Evolutionary conservation across 2,888 invertebrate species (phyloP).

Genomic region (Trissoscelio sp.): DNA sequence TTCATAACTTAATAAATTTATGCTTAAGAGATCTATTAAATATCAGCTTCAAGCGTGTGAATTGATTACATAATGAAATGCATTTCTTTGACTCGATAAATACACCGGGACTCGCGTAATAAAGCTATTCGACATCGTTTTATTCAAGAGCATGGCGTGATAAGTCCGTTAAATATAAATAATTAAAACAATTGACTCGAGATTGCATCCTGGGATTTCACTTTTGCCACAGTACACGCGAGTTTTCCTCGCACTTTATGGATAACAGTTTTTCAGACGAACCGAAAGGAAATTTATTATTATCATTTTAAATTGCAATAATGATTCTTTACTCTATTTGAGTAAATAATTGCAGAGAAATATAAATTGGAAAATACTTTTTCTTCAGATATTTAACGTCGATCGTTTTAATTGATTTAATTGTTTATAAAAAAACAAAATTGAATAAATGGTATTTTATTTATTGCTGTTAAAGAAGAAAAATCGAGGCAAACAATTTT

Average conservation of each 20-base stretch:
- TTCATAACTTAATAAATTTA: no score
- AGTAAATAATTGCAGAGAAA: conserved; percentile 32
- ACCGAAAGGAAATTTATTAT: conserved; percentile 38
- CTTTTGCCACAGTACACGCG: conserved; percentile 54
- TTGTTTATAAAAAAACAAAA: no score
- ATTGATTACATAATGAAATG: conserved; percentile 14
- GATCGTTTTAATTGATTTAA: not conserved
- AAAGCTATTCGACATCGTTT: conserved; percentile 31
- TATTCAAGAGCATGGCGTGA: conserved; percentile 41
- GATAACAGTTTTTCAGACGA: conserved; percentile 26
- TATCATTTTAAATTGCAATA: conserved; percentile 36
- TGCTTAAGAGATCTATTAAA: no score
- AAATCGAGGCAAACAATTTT: no score
- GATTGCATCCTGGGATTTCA: conserved; percentile 53
- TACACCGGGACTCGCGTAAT: conserved; percentile 6
- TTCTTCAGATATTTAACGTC: no score
- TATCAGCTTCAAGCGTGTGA: no score
- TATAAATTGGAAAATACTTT: conserved; percentile 8
- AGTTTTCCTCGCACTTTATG: conserved; percentile 45
- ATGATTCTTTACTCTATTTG: conserved; percentile 42
- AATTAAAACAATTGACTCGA: conserved; percentile 63
- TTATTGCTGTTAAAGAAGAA: no score
- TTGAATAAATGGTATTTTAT: no score
- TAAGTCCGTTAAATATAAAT: conserved; percentile 62
- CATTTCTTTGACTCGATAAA: conserved; percentile 28